Evolutionary conservation across 2,888 invertebrate genomes (phyloP).

Genomic region (Ochropacha duplaris): DNA sequence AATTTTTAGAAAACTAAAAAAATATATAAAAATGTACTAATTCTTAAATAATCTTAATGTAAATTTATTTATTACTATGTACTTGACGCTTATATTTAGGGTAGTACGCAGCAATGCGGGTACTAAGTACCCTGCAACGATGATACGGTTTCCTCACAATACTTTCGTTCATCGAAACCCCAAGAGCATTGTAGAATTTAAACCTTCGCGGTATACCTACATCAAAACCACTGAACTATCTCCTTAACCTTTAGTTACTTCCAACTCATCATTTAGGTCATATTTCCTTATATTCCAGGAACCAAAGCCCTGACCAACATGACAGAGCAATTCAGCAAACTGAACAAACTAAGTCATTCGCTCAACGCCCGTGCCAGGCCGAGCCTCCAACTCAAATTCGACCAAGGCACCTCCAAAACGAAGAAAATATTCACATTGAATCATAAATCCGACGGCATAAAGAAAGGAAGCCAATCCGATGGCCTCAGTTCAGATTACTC

Average conservation of each 20-base stretch:
- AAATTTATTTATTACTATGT: too few species aligned
- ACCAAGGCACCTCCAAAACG: slow-evolving; percentile 65
- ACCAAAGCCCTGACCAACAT: slow-evolving; percentile 93
- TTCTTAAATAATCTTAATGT: too few species aligned
- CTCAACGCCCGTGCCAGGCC: slow-evolving; percentile 83
- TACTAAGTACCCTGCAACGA: too few species aligned
- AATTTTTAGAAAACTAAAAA: too few species aligned
- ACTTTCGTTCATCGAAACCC: too few species aligned
- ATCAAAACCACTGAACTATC: slow-evolving; percentile 6
- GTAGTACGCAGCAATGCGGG: too few species aligned
- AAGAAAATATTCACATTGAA: slow-evolving; percentile 81
- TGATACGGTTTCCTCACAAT: too few species aligned
- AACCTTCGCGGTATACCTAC: too few species aligned
- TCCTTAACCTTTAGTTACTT: neutral
- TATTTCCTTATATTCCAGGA: slow-evolving; percentile 73
- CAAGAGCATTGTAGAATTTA: too few species aligned
- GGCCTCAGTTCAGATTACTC: slow-evolving; percentile 82
- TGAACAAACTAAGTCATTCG: slow-evolving; percentile 88
- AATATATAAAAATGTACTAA: too few species aligned
- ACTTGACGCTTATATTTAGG: too few species aligned
- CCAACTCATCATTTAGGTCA: neutral
- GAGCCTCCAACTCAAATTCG: slow-evolving; percentile 76
- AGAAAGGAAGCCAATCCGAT: slow-evolving; percentile 86
- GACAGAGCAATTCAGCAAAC: slow-evolving; percentile 92
- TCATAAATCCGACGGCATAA: slow-evolving; percentile 71